Percentiles rank a stretch among this genome's conserved stretches.
These are phyloP conservation scores for Panthera uncia DNA, from an alignment of 2,113 vertebrate genomes.

Conservation along the genomic window DNA sequence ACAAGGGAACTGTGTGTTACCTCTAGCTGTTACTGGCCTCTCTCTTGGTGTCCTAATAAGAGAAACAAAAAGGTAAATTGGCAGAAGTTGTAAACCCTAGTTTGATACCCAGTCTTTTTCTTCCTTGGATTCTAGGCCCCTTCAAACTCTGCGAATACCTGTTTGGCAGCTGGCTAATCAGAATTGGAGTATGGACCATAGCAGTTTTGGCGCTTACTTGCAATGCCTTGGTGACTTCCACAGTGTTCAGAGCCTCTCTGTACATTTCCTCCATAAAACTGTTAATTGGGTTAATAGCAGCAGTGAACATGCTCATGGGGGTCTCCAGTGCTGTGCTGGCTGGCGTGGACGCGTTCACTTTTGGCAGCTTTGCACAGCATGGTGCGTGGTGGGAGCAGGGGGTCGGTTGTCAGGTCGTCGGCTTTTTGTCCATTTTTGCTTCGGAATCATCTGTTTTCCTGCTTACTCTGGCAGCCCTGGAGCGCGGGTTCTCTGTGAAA, in stretches of 20 bases:
- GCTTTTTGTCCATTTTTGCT: slow-evolving; percentile 92
- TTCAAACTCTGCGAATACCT: slow-evolving; percentile 94
- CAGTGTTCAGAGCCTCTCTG: slow-evolving; percentile 87
- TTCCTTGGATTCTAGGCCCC: slow-evolving; percentile 86
- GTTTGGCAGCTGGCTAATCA: slow-evolving; percentile 94
- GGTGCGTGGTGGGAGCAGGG: slow-evolving; percentile 94
- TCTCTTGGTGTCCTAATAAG: not conserved
- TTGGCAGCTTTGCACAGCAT: slow-evolving; percentile 91
- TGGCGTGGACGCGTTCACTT: slow-evolving; percentile 91
- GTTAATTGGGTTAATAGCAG: slow-evolving; percentile 90
- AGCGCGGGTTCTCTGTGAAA: slow-evolving; percentile 87
- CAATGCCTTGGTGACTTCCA: slow-evolving; percentile 89
- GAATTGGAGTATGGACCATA: slow-evolving; percentile 93
- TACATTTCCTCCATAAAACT: slow-evolving; percentile 89
- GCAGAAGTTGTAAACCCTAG: not conserved
- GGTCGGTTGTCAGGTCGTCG: slow-evolving; percentile 89
- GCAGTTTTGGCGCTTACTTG: slow-evolving; percentile 89
- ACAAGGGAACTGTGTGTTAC: not conserved
- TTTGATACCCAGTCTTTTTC: slow-evolving; percentile 10
- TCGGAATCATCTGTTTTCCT: slow-evolving; percentile 93
- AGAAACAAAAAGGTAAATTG: not conserved
- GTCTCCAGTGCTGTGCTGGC: slow-evolving; percentile 90
- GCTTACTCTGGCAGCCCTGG: slow-evolving; percentile 91
- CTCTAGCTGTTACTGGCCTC: not conserved
- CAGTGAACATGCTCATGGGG: slow-evolving; percentile 91